Evolutionary conservation across 2,797 vertebrate genomes (phyloP).

Genomic region (Epinephelus awoara): DNA sequence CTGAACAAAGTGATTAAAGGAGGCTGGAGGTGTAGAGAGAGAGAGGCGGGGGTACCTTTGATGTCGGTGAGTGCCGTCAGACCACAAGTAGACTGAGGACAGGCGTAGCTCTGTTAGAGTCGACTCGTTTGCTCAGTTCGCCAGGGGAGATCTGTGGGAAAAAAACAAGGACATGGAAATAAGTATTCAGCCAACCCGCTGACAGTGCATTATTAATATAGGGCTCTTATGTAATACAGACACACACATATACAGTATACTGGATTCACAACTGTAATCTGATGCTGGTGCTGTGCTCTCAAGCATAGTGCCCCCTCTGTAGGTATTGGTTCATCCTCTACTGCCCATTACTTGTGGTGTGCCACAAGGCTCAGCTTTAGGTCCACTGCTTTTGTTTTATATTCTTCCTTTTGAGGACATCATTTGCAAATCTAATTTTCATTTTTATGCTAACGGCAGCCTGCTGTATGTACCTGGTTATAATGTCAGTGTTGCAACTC

Average conservation of each 20-base stretch:
- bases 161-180: conserved; percentile 53
- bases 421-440: too few relatives aligned
- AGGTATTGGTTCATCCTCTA: not conserved
- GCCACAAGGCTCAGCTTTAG: conserved; percentile 17
- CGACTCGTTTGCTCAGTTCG: conserved; percentile 66
- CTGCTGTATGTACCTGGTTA: too few relatives aligned
- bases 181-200: conserved; percentile 35
- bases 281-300: not conserved
- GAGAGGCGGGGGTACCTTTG: conserved; percentile 78
- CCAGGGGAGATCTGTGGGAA: conserved; percentile 68
- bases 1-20: conserved; percentile 76
- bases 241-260: not conserved
- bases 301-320: not conserved
- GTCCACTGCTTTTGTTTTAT: not conserved
- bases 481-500: too few relatives aligned
- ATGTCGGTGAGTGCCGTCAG: conserved; percentile 73
- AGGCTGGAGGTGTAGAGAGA: conserved; percentile 61
- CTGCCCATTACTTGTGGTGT: not conserved
- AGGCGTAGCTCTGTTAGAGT: conserved; percentile 64
- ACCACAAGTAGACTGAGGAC: conserved; percentile 67
- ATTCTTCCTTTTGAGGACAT: not conserved
- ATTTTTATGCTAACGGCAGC: too few relatives aligned
- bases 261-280: not conserved
- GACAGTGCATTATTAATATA: conserved; percentile 35
- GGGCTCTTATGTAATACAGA: conserved; percentile 39